Base-by-base conservation (phyloP, 1,140 invertebrate species). In the Calephelis virginiensis region DNA sequence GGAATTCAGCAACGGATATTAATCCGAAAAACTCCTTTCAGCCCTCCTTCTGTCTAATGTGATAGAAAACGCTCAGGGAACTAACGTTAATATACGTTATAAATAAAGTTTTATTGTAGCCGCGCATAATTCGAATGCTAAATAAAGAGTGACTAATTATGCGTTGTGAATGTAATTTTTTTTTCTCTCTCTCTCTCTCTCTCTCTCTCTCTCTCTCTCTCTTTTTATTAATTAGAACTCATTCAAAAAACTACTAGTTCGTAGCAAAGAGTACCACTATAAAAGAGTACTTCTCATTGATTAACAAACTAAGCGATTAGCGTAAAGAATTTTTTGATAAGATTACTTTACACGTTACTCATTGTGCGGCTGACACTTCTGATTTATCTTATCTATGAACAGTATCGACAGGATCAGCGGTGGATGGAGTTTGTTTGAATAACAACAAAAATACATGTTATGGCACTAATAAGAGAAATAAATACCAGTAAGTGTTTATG, bases 301-400 rank as follows among this genome's bases (percentile, higher is more conserved):
- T 40, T 43, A 56, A 56, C 13, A 37, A 37, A n/a, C 6, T 13
- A n/a, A 13, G 37, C 49, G 63, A 64, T 64, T 64, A 64, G 40
- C 63, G 14, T 50, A 17, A 40, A 64, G 49, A 64, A 64, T 53
- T 53, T 43, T 9, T 17, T 8, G 63, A 64, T 64, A 64, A 64
- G 63, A 64, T 64, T 64, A 50, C 37, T 2, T 14, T 56, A 28
- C 17, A 12, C 5, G 47, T 63, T 63, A 64, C n/a, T 64, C 63
- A 64, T 64, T 43, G 63, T 53, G 38, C 43, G 37, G 48, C 28
- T 43, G 49, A 64, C 50, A 64, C 63, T 50, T 43, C 0, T 37
- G 49, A 64, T 56, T 56, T 28, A 64, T 53, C 12, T 49, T 64
- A 64, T 64, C 49, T 53, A 9, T 64, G 49, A 40, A 13, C 12